Base-by-base conservation (phyloP, 2,888 invertebrate genomes). In the Periphyllus acericola region DNA sequence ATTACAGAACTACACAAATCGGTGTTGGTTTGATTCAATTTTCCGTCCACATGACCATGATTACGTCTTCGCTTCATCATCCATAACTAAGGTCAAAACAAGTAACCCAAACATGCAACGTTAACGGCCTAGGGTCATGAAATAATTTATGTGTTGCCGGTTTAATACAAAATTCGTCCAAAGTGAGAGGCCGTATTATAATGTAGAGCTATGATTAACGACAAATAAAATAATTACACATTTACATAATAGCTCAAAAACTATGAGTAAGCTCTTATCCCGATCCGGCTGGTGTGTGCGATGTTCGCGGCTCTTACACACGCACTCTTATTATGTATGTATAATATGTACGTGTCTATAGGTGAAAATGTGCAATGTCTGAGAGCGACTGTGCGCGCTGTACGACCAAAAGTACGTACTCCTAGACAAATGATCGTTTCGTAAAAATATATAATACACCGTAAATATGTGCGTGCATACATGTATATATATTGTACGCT, bases 131-230 rank as follows among this genome's bases (percentile, higher is more conserved):
- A 36, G 83, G 36, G 83, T 55, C 36, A 74, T 36, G n/a, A 36
- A 71, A 83, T 34, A 55, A 74, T 55, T 74, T 55, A 74, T 55
- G n/a, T 25, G n/a, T 25, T 19, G 21, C 36, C 3, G 34, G 40
- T 83, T 68, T 68, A 60, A 25, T 60, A 79, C 78, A 83, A 71
- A 85, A 78, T 79, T 76, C 78, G 52, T n/a, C 55, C 25, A 21
- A 71, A 79, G 85, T 85, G 78, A 85, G 85, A 85, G 85, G 85
- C n/a, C 60, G 34, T 66, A 80, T 29, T 66, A 29, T 68, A 46
- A 29, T 71, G 46, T 55, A 46, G 3, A 81, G 5, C 32, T 72
- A 55, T 55, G 72, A 55, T 83, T 72, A 72, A 72, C 52, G 55
- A 36, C 55, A 74, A 72, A 72, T 83, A 83, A 25, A 71, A 82